Percentiles rank a stretch among this genome's conserved stretches.
phyloP scores from a whole-genome alignment of 2,113 vertebrate genomes.

The Actenoides hombroni region DNA sequence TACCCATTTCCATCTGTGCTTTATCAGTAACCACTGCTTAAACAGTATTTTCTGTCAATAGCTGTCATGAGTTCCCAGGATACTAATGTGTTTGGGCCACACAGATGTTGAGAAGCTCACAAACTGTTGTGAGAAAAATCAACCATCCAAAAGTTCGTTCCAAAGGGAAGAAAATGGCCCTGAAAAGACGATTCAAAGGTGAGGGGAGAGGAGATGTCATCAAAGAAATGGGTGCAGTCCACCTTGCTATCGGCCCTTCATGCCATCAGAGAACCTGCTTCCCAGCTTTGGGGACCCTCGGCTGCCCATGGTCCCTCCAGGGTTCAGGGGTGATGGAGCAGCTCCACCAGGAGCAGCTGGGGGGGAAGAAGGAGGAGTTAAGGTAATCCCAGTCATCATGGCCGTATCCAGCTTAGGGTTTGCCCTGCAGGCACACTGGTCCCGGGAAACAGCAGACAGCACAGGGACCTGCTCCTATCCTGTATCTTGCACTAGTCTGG shows the following conservation, averaged over 20 bases:
- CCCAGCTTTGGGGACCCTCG: not conserved
- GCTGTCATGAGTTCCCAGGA: slow-evolving; percentile 54
- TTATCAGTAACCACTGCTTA: slow-evolving; percentile 45
- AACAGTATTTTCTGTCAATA: slow-evolving; percentile 56
- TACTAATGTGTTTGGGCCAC: slow-evolving; percentile 41
- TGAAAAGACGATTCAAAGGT: not conserved
- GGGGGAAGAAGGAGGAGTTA: not conserved
- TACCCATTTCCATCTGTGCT: slow-evolving; percentile 30
- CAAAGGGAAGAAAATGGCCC: not conserved
- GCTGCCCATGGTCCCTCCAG: not conserved
- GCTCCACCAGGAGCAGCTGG: not conserved
- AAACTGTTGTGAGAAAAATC: not conserved
- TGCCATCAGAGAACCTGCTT: not conserved
- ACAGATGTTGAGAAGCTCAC: not conserved
- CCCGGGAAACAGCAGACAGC: accelerated
- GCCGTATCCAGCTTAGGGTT: not conserved
- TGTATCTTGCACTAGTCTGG: accelerated
- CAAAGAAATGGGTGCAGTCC: not conserved
- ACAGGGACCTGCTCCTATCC: not conserved
- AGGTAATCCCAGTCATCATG: not conserved
- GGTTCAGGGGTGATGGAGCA: not conserved
- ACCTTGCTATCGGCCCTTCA: not conserved
- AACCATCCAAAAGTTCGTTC: not conserved
- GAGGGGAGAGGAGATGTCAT: not conserved
- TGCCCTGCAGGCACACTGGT: not conserved